A percentile compares a stretch with the other conserved stretches of the same genome.
Conservation (phyloP, 2,113 vertebrate genomes). For the Ochotona curzoniae region DNA sequence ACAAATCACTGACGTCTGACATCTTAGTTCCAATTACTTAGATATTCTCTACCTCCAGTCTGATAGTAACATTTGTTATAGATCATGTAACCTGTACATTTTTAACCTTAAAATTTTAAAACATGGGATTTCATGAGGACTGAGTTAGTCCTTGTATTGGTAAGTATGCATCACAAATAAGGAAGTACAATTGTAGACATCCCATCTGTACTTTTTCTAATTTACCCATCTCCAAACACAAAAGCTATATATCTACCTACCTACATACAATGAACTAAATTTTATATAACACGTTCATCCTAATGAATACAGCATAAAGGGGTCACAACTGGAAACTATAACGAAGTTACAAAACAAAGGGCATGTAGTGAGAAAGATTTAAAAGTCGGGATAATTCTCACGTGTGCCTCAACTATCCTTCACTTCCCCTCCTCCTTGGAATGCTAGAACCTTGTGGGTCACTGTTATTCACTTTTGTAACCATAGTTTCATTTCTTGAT, state of each 20-base stretch:
- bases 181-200: background rate
- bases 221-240: background rate
- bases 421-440: background rate
- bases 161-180: background rate
- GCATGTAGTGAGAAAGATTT: background rate
- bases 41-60: background rate
- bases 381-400: background rate
- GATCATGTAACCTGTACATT: background rate
- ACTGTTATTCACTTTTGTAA: background rate
- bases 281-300: no score
- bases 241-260: background rate
- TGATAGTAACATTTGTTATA: background rate
- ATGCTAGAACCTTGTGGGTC: background rate
- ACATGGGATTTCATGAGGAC: background rate
- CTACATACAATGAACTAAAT: no score
- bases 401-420: background rate
- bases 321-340: background rate
- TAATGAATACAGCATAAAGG: background rate
- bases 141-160: constrained; percentile 13
- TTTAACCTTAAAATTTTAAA: constrained; percentile 1
- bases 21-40: background rate
- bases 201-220: background rate
- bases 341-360: background rate
- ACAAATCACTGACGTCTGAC: background rate
- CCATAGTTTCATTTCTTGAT: background rate